Base-by-base conservation (phyloP, 1,140 invertebrate species). In the Drosophila aff. region DNA sequence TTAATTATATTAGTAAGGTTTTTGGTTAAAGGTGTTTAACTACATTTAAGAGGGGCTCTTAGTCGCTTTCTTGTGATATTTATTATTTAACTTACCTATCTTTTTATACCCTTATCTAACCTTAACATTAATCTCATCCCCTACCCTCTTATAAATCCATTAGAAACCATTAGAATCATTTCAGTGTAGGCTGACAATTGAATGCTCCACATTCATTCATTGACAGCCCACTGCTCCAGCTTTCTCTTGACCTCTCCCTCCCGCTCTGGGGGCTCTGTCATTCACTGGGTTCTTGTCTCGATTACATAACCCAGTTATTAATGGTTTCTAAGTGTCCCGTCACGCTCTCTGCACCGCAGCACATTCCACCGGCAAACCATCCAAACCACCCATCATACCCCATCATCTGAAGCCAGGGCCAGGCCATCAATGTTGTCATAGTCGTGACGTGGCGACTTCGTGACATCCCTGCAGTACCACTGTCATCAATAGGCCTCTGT, bases 241-340 rank as follows among this genome's bases (percentile, higher is more conserved):
- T 71, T 71, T 71, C 74, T 66, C 52, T 57, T 66, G 33, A 63
- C 63, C 60, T 79, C 55, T 53, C 62, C 11, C 53, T 36, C 16
- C 40, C 50, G 16, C 31, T 31, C 43, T 21, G 40, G 26, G 41
- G 46, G 13, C 52, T 36, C n/a, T 26, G 53, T 55, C 59, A 62
- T 59, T 57, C 65, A 43, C 43, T 68, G 62, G 43, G 65, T 49
- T 67, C 82, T 76, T 66, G 58, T 76, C 78, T 80, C 80, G 81
- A 87, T 87, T 87, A 78, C 83, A 87, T 87, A 89, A 87, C 80
- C 84, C 81, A 89, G 80, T 87, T 87, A 87, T 87, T 89, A 87
- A 87, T 87, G 83, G 83, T 52, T 83, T 87, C 61, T 66, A 76
- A 77, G 77, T 85, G 75, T 76, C 67, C 60, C 49, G 62, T 71